A percentile compares a stretch with the other conserved stretches of the same genome.
These are phyloP conservation scores for Cyaniris semiargus DNA, from an alignment of 2,888 invertebrate species.

Conservation along the genomic window DNA sequence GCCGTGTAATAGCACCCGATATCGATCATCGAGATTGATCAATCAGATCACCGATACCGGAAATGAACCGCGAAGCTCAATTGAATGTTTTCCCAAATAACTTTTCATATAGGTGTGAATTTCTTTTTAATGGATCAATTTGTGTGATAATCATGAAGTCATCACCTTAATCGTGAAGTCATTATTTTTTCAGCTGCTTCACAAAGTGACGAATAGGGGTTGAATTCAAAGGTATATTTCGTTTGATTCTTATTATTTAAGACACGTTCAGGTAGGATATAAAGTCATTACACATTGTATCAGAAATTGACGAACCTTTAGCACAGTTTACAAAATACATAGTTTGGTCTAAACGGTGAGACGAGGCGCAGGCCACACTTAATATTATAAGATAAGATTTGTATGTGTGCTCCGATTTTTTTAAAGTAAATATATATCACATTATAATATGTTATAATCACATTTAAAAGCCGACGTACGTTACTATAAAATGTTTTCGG, in stretches of 20 bases:
- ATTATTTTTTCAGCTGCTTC: neutral
- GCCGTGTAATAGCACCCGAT: conserved; percentile 72
- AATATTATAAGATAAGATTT: too few species aligned
- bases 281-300: neutral
- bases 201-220: neutral
- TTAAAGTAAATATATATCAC: too few species aligned
- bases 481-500: too few species aligned
- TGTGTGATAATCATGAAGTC: neutral
- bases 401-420: too few species aligned
- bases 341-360: too few species aligned
- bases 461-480: too few species aligned
- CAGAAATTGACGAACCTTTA: too few species aligned
- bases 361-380: too few species aligned
- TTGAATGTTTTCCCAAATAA: conserved; percentile 63
- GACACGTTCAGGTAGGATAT: too few species aligned
- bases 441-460: too few species aligned
- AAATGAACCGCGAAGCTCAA: conserved; percentile 74
- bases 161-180: neutral
- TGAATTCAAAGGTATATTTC: neutral
- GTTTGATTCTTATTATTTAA: neutral
- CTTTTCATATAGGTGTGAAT: conserved; percentile 47
- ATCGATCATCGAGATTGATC: conserved; percentile 78
- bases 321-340: too few species aligned
- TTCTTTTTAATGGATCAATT: conserved; percentile 30
- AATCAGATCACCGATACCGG: conserved; percentile 73